Percentiles rank a stretch among this genome's conserved stretches.
Conservation (phyloP, 2,113 vertebrate genomes). For the Leucoraja erinaceus region DNA sequence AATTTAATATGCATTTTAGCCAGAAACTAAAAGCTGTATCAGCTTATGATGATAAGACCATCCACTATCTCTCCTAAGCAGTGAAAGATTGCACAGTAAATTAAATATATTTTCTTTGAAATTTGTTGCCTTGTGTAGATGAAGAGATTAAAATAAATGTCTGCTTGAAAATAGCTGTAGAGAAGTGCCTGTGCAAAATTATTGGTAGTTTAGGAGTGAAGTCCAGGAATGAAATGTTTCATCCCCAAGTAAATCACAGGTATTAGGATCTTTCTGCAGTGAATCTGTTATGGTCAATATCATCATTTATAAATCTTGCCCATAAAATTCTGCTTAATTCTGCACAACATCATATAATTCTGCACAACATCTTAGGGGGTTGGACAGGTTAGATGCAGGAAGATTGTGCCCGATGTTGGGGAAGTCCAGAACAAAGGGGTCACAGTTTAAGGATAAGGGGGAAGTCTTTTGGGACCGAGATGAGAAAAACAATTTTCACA, state of each 20-base stretch:
- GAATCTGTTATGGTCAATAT: background rate
- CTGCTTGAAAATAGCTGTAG: background rate
- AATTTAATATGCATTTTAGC: background rate
- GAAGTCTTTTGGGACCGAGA: too few species aligned
- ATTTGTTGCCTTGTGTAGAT: background rate
- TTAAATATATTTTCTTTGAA: background rate
- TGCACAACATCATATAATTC: background rate
- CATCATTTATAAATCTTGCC: background rate
- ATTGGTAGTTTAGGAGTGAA: background rate
- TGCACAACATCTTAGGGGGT: too few species aligned
- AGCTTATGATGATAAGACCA: background rate
- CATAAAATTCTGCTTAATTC: background rate
- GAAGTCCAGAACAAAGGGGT: too few species aligned
- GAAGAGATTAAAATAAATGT: conserved; percentile 22
- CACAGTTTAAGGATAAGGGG: too few species aligned
- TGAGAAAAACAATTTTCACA: too few species aligned
- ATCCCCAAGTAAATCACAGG: background rate
- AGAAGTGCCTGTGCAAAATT: background rate
- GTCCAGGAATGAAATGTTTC: background rate
- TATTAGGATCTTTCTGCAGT: background rate
- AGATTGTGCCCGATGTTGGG: too few species aligned
- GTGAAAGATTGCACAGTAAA: background rate
- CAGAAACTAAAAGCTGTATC: background rate
- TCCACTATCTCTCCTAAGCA: background rate
- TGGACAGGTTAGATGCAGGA: too few species aligned